Percentiles rank a stretch among this genome's conserved stretches.
phyloP scores from a whole-genome alignment of 1,140 invertebrate genomes.

The Magallana ariakensis region DNA sequence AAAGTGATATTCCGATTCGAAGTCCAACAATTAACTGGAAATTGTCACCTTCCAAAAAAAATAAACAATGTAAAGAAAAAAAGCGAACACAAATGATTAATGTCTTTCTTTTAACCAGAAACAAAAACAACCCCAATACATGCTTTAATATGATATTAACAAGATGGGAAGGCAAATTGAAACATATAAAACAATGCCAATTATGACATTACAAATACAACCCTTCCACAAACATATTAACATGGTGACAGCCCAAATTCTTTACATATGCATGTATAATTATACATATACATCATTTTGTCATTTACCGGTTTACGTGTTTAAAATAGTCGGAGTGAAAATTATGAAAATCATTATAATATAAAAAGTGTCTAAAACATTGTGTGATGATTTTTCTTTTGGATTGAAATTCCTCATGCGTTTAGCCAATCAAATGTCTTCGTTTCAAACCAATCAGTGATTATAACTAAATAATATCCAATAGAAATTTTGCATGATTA shows the following conservation, averaged over 20 bases:
- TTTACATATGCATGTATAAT: too few species aligned
- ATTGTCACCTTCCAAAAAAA: not conserved
- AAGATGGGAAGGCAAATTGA: not conserved
- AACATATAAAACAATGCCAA: not conserved
- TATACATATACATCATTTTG: too few species aligned
- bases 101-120: not conserved
- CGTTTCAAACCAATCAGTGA: not conserved
- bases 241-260: too few species aligned
- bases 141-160: not conserved
- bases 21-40: not conserved
- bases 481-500: not conserved
- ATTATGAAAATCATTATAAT: too few species aligned
- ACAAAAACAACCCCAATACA: not conserved
- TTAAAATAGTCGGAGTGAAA: too few species aligned
- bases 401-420: too few species aligned
- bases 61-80: not conserved
- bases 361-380: too few species aligned
- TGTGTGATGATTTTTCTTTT: too few species aligned
- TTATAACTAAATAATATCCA: not conserved
- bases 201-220: too few species aligned
- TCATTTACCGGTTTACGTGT: too few species aligned
- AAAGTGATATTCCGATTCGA: not conserved
- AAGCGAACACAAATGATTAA: not conserved
- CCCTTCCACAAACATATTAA: too few species aligned
- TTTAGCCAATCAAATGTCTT: too few species aligned